Evolutionary conservation across 2,797 vertebrate species (phyloP).

Genomic region (Sebastes kiyomatsui): DNA sequence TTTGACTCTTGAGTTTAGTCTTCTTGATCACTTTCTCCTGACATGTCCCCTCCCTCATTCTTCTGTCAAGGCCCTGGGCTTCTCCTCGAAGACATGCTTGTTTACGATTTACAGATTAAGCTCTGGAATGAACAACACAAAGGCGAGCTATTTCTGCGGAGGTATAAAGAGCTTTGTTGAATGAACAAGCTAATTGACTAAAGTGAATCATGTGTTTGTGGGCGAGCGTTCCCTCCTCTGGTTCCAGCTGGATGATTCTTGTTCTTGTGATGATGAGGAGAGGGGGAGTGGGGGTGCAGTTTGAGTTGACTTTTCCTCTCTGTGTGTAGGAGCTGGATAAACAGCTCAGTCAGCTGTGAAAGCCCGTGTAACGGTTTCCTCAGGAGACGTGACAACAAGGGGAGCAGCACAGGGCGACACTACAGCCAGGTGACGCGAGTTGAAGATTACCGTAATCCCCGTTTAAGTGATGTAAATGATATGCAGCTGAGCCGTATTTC

Average conservation of each 20-base stretch:
- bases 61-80: conserved; percentile 7
- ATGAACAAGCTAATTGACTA: conserved; percentile 68
- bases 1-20: not conserved
- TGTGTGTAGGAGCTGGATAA: conserved; percentile 43
- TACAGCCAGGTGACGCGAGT: conserved; percentile 22
- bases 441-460: conserved; percentile 50
- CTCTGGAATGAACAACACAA: conserved; percentile 57
- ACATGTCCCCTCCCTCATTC: conserved; percentile 17
- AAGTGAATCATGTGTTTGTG: conserved; percentile 74
- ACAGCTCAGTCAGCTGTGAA: conserved; percentile 73
- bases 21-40: conserved; percentile 24
- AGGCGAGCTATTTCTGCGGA: conserved; percentile 39
- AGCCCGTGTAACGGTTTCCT: conserved; percentile 59
- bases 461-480: conserved; percentile 48
- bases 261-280: conserved; percentile 51
- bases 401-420: conserved; percentile 18
- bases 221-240: conserved; percentile 54
- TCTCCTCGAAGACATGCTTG: conserved; percentile 46
- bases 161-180: conserved; percentile 62
- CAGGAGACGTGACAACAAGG: conserved; percentile 44
- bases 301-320: conserved; percentile 48
- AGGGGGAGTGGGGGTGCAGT: not conserved
- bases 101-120: conserved; percentile 60
- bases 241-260: conserved; percentile 66
- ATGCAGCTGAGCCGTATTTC: conserved; percentile 11